phyloP scores from a whole-genome alignment of 2,888 invertebrate species.

The Taphrorychus bicolor region DNA sequence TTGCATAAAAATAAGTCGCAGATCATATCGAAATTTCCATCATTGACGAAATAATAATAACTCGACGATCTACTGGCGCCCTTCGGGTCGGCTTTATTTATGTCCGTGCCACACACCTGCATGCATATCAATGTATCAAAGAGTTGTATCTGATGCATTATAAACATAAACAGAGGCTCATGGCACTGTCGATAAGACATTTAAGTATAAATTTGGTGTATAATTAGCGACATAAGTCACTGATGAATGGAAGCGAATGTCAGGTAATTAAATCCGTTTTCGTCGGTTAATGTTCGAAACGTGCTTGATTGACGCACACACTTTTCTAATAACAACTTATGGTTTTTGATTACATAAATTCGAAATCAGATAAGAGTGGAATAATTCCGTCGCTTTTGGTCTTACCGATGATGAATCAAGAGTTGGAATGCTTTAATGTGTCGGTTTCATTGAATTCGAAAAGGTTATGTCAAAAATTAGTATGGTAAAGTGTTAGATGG shows the following conservation, averaged over 20 bases:
- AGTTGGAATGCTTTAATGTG: no score
- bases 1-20: no score
- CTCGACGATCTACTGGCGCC: neutral
- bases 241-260: slow-evolving; percentile 12
- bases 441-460: no score
- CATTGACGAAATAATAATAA: no score
- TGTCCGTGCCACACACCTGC: neutral
- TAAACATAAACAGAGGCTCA: slow-evolving; percentile 8
- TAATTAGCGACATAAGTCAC: slow-evolving; percentile 17
- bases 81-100: neutral
- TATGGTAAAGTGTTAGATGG: no score
- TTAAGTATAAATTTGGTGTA: slow-evolving; percentile 8
- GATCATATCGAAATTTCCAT: no score
- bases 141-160: neutral
- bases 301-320: slow-evolving; percentile 32
- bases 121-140: neutral
- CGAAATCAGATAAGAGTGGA: neutral
- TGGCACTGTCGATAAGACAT: slow-evolving; percentile 2
- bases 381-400: neutral
- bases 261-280: slow-evolving; percentile 23
- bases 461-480: no score
- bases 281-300: slow-evolving; percentile 11
- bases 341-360: neutral
- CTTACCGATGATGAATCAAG: neutral
- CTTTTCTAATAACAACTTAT: slow-evolving; percentile 22